Base-by-base conservation (phyloP, 2,113 vertebrate genomes). In the Rhabdornis inornatus region DNA sequence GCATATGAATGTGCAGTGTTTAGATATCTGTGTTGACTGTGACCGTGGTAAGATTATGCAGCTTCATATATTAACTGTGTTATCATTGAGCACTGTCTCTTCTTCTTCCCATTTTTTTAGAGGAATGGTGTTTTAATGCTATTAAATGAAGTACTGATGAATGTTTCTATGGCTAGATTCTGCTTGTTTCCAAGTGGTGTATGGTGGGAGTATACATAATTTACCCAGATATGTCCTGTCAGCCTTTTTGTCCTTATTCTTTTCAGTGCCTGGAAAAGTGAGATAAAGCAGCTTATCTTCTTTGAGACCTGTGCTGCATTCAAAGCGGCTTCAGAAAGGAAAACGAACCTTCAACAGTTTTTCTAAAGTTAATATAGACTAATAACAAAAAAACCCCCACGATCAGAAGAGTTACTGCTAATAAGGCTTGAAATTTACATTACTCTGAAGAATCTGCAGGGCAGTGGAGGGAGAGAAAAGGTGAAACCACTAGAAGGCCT, bases 211-310 rank as follows among this genome's bases (percentile, higher is more conserved):
- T 35, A 31, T 80, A 40, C 25, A 8, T 56, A 71, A 65, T 33
- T 87, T 92, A 81, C 25, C 12, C 49, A 81, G 56, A 70, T 86
- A 80, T 24, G 69, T 88, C 40, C 53, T 86, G 79, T 83, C 88
- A 92, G 79, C 68, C 83, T 86, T 95, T 85, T 74, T 47, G 47
- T 61, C 79, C 23, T 92, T 76, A 53, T 66, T 94, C 76, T 93
- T 75, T 83, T 55, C 3, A 1, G 71, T 93, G 83, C 53, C 90
- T 97, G 91, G 74, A 71, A 90, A 93, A 90, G n/a, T 42, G 83
- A 95, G 83, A 92, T 83, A 80, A 95, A 94, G 68, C 60, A 90
- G 77, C 22, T 80, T 85, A 91, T 89, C 83, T 42, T 81, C 71
- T 86, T 49, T 53, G 50, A 94, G 83, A 90, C 64, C 44, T 71